Percentiles rank a stretch among this genome's conserved stretches.
Evolutionary conservation across 2,797 vertebrate genomes (phyloP).

Genomic region (Tangara arthus): DNA sequence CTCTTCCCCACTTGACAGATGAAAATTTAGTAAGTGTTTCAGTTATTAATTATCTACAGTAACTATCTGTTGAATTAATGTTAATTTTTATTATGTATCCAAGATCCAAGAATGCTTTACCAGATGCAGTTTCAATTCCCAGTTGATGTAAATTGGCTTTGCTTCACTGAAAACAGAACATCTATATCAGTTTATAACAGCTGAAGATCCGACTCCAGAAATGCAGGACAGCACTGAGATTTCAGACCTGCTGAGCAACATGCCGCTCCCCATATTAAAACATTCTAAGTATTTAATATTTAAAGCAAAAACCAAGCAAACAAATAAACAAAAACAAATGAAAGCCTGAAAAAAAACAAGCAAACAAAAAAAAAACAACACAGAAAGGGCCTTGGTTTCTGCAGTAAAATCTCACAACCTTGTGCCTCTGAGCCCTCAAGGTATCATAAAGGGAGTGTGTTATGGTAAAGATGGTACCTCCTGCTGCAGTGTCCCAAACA

Average conservation of each 20-base stretch:
- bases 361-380: neutral
- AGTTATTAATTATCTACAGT: constrained; percentile 1
- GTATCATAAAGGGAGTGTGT: neutral
- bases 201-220: neutral
- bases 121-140: constrained; percentile 20
- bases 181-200: constrained; percentile 5
- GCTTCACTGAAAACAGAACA: constrained; percentile 8
- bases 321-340: neutral
- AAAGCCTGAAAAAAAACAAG: neutral
- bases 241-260: neutral
- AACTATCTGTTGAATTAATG: neutral
- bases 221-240: neutral
- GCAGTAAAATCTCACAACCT: neutral
- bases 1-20: neutral
- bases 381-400: neutral
- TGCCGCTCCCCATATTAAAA: neutral
- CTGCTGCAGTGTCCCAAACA: neutral
- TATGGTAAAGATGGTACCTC: neutral
- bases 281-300: neutral
- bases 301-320: neutral
- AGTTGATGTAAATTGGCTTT: constrained; percentile 34
- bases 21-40: constrained; percentile 12
- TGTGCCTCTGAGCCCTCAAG: neutral
- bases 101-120: constrained; percentile 5
- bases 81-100: constrained; percentile 18